These are phyloP conservation scores for Zaprionus obscuricornis DNA, from an alignment of 2,888 invertebrate species.

Conservation along the genomic window DNA sequence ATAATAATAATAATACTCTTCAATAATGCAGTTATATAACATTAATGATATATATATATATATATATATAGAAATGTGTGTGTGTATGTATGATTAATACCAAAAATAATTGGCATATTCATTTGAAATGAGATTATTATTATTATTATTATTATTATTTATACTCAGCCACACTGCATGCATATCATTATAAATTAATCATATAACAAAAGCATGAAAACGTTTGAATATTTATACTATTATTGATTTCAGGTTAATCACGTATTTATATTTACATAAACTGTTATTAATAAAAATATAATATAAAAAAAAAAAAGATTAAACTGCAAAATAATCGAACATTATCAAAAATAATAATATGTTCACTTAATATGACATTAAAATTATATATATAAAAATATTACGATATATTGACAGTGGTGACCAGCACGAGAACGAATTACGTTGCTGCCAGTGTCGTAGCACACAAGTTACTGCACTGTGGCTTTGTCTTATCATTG, in stretches of 20 bases:
- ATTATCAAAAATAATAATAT: conserved; percentile 42
- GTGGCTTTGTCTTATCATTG: conserved; percentile 39
- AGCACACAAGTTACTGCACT: conserved; percentile 13
- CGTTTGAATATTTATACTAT: conserved; percentile 32
- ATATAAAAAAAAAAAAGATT: too few relatives aligned
- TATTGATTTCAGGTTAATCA: conserved; percentile 71
- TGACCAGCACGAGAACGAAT: too few relatives aligned
- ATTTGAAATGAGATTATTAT: conserved; percentile 31
- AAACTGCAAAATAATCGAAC: conserved; percentile 15
- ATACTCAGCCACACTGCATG: conserved; percentile 7
- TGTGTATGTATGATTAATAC: too few relatives aligned
- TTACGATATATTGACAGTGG: background rate
- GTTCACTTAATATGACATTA: background rate
- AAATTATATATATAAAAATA: background rate
- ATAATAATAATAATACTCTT: too few relatives aligned
- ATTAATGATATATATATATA: background rate
- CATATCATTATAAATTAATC: conserved; percentile 59
- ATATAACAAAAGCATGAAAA: conserved; percentile 33
- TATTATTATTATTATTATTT: too few relatives aligned
- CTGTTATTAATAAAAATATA: conserved; percentile 67
- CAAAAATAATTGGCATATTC: conserved; percentile 32
- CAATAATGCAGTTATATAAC: background rate
- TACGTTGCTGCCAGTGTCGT: conserved; percentile 29
- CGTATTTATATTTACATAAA: conserved; percentile 66
- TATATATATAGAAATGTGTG: too few relatives aligned